phyloP scores from a whole-genome alignment of 1,140 invertebrate species.

The Bombyx mandarina region DNA sequence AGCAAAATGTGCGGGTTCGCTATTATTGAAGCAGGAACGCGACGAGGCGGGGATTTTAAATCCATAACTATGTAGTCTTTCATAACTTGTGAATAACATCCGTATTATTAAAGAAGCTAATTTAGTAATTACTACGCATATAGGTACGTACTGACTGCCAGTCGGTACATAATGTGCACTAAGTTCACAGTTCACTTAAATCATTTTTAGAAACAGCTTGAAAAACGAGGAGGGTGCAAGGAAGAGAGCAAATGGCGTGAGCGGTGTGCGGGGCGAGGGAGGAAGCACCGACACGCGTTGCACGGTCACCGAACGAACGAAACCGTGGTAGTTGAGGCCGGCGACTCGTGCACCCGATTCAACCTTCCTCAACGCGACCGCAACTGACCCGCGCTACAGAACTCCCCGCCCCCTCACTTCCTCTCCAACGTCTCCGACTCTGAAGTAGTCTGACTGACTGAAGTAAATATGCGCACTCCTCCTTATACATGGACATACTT shows the following conservation, averaged over 20 bases:
- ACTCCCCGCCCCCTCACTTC: constrained; percentile 9
- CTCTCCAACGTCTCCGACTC: constrained; percentile 6
- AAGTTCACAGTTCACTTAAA: neutral
- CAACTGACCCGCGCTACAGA: constrained; percentile 52
- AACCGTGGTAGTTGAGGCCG: constrained; percentile 48
- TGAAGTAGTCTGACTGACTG: too few species aligned
- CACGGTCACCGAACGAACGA: constrained; percentile 61
- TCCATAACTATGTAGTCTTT: too few species aligned
- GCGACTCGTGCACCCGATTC: constrained; percentile 62
- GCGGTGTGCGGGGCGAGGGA: constrained; percentile 17
- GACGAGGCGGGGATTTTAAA: too few species aligned
- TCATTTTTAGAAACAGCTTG: neutral
- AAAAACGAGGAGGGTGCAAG: constrained; percentile 13
- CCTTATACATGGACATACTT: too few species aligned
- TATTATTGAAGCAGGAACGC: too few species aligned
- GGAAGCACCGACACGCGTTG: constrained; percentile 54
- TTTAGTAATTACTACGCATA: too few species aligned
- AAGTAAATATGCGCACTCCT: too few species aligned
- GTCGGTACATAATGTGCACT: neutral
- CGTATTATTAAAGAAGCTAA: too few species aligned
- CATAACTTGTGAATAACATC: too few species aligned
- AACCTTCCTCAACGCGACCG: constrained; percentile 67
- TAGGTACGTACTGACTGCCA: too few species aligned
- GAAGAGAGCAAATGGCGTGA: constrained; percentile 10
- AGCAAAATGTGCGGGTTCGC: too few species aligned